These are phyloP conservation scores for Nephila pilipes DNA, from an alignment of 1,140 invertebrate species.

Conservation along the genomic window DNA sequence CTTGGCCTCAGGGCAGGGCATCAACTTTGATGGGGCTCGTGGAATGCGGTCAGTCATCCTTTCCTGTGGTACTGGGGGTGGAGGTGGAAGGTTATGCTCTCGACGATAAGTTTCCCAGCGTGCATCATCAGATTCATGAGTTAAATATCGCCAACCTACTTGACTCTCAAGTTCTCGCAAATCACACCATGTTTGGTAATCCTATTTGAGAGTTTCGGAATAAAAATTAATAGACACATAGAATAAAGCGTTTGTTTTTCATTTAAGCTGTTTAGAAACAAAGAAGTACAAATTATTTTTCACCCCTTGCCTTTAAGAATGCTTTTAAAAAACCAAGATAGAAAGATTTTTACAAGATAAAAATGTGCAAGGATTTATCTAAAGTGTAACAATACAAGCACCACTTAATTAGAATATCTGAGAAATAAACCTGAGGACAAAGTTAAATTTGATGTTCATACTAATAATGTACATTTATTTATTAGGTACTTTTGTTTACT, in stretches of 20 bases:
- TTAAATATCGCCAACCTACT: constrained; percentile 93
- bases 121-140: constrained; percentile 97
- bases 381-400: no score
- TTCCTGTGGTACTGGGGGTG: constrained; percentile 76
- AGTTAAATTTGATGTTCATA: no score
- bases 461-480: no score
- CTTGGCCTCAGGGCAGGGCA: constrained; percentile 73
- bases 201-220: constrained; percentile 83
- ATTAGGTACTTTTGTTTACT: no score
- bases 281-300: no score
- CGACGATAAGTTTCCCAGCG: constrained; percentile 88
- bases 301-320: no score
- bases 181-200: constrained; percentile 97
- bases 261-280: not conserved
- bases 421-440: no score
- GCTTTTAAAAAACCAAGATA: no score
- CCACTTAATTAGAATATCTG: no score
- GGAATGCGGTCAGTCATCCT: constrained; percentile 77
- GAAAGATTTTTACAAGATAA: no score
- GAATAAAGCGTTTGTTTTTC: not conserved
- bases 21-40: constrained; percentile 56
- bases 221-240: not conserved
- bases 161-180: constrained; percentile 92
- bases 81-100: constrained; percentile 79
- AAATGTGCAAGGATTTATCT: no score